Conservation (phyloP, 2,113 vertebrate genomes). For the Phoenicopterus ruber region DNA sequence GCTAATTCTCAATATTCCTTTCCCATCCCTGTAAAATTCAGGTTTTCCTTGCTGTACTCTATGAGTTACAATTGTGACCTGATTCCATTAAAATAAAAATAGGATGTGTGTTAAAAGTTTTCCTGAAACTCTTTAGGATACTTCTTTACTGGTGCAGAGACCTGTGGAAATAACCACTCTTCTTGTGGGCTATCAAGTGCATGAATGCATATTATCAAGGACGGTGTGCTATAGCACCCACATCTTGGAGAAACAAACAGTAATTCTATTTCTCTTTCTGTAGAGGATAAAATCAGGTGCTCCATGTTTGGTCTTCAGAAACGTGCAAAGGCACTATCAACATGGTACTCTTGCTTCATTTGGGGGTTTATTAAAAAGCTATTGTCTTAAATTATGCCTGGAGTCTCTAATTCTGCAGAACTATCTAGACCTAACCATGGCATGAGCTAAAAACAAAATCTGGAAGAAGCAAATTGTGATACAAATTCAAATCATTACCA, state of each 20-base stretch:
- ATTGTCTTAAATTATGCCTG: neutral
- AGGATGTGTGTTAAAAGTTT: neutral
- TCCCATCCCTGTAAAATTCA: neutral
- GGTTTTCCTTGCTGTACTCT: neutral
- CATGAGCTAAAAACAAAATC: neutral
- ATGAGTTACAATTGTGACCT: neutral
- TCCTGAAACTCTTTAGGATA: neutral
- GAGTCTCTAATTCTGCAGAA: neutral
- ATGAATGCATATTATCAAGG: neutral
- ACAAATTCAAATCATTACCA: neutral
- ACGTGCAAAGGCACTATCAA: neutral
- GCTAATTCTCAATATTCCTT: neutral
- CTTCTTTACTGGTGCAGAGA: neutral
- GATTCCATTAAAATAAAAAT: neutral
- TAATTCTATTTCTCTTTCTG: neutral
- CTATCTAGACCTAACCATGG: neutral
- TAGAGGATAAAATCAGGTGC: neutral
- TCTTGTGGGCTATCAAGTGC: neutral
- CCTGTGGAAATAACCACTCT: neutral
- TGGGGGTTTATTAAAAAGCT: neutral
- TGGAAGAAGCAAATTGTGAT: neutral
- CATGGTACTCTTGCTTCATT: neutral
- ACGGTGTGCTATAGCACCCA: rapidly evolving
- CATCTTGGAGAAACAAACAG: neutral
- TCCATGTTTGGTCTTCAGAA: neutral